Percentiles rank a stretch among this genome's conserved stretches.
Evolutionary conservation across 2,797 vertebrate genomes (phyloP).

Genomic region (Dendrocincla fuliginosa): DNA sequence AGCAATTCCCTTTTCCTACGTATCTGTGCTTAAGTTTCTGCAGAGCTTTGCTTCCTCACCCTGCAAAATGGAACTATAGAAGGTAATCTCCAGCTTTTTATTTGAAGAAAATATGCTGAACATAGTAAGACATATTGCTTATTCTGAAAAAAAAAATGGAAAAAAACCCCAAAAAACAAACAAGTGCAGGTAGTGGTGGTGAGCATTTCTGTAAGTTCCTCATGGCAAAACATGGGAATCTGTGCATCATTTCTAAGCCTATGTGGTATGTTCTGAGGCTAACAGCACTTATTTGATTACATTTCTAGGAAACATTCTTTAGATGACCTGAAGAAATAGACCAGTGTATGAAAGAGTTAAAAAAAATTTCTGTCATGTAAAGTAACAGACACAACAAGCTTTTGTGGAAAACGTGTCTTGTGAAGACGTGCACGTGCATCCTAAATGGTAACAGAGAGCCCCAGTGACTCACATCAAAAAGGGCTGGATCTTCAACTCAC

Average conservation of each 20-base stretch:
- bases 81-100: neutral
- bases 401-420: neutral
- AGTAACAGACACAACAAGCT: neutral
- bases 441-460: neutral
- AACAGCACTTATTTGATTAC: neutral
- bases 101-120: neutral
- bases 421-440: neutral
- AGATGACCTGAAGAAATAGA: neutral
- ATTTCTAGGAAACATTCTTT: neutral
- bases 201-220: neutral
- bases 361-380: neutral
- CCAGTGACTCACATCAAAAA: neutral
- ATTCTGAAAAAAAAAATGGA: neutral
- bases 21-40: neutral
- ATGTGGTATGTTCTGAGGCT: neutral
- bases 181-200: neutral
- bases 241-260: neutral
- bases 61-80: neutral
- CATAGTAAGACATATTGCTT: neutral
- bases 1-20: neutral
- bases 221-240: neutral
- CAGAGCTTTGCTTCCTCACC: neutral
- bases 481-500: neutral
- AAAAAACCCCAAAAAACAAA: no score
- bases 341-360: neutral